Conservation (phyloP, 2,797 vertebrate species). For the Nasua narica region DNA sequence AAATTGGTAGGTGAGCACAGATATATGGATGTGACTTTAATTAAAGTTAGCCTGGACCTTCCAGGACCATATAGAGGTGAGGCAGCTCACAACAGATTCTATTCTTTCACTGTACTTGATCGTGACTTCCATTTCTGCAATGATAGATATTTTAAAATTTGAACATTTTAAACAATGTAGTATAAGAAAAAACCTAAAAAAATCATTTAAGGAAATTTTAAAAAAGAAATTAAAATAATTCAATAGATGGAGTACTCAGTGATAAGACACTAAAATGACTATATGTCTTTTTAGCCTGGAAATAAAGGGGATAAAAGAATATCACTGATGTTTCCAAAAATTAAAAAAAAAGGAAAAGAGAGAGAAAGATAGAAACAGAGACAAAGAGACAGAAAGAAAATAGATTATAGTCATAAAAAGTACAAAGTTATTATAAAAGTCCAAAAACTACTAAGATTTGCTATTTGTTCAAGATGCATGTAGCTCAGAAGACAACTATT, state of each 20-base stretch:
- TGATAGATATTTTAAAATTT: neutral
- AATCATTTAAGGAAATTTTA: neutral
- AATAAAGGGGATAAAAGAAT: neutral
- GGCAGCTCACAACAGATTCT: neutral
- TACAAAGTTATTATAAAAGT: neutral
- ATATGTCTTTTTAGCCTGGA: neutral
- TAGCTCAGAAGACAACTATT: neutral
- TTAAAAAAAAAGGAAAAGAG: neutral
- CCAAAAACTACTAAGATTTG: neutral
- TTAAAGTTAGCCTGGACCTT: neutral
- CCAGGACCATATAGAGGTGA: neutral
- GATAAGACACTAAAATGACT: neutral
- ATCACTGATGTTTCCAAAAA: neutral
- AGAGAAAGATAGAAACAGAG: neutral
- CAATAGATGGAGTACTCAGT: neutral
- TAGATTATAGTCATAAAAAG: neutral
- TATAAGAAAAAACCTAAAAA: neutral
- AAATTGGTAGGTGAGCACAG: neutral
- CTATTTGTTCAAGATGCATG: neutral
- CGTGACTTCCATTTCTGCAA: neutral
- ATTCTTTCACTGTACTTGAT: neutral
- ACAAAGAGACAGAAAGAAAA: neutral
- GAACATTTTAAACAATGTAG: neutral
- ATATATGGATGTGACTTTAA: neutral
- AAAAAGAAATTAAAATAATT: neutral